A percentile compares a stretch with the other conserved stretches of the same genome.
Evolutionary conservation across 2,113 vertebrate genomes (phyloP).

Genomic region (Tapirus terrestris): DNA sequence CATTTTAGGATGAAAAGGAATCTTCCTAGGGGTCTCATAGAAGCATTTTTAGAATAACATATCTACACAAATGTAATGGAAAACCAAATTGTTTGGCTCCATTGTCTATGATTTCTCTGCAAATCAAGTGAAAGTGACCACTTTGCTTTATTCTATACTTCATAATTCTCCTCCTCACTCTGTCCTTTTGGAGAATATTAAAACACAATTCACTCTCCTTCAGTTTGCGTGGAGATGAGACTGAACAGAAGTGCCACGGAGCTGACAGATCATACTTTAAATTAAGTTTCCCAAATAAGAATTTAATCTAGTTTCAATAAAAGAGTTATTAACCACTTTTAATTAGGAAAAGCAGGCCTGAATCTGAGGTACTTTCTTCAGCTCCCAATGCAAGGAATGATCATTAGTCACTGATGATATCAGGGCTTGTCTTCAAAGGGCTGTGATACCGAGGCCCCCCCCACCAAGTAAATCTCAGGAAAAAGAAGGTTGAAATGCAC

Average conservation of each 20-base stretch:
- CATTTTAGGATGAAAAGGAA: background rate
- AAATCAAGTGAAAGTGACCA: constrained; percentile 24
- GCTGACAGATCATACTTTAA: constrained; percentile 85
- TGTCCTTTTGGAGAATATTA: constrained; percentile 70
- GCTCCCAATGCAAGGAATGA: constrained; percentile 63
- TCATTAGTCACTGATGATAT: constrained; percentile 76
- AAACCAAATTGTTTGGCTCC: background rate
- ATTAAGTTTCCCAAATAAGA: constrained; percentile 87
- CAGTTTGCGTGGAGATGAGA: constrained; percentile 78
- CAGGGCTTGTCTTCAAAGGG: constrained; percentile 70
- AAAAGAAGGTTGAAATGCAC: constrained; percentile 64
- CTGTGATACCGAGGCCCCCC: background rate
- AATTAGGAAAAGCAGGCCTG: constrained; percentile 84
- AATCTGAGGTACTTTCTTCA: constrained; percentile 74
- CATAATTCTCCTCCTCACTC: constrained; percentile 47
- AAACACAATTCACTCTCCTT: constrained; percentile 71
- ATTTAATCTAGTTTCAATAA: constrained; percentile 87
- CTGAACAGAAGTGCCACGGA: constrained; percentile 78
- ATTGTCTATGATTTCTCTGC: constrained; percentile 18
- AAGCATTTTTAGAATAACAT: background rate
- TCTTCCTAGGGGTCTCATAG: background rate
- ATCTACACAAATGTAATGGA: background rate
- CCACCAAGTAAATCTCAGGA: constrained; percentile 75
- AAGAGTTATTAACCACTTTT: constrained; percentile 85
- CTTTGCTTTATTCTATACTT: constrained; percentile 41